Evolutionary conservation across 2,888 invertebrate species (phyloP).

Genomic region (Athalia circularis): DNA sequence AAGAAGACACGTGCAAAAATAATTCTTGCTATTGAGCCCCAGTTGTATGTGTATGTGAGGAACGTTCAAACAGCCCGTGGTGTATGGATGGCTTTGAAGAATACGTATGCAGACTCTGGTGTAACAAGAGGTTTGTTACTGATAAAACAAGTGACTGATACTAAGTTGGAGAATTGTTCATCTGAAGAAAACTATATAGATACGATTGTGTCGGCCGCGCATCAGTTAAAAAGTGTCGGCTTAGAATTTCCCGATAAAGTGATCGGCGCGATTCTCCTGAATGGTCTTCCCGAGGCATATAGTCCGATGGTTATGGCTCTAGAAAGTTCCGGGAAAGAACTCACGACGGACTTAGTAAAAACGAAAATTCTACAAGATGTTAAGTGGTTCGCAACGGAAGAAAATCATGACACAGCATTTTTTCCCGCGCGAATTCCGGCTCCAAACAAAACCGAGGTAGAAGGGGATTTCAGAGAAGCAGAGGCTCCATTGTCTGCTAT

Average conservation of each 20-base stretch:
- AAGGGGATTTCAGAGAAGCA: not conserved
- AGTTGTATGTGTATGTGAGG: slow-evolving; percentile 53
- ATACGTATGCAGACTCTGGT: slow-evolving; percentile 53
- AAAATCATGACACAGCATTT: no score
- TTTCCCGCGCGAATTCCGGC: no score
- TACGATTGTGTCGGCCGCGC: slow-evolving; percentile 51
- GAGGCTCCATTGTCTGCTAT: no score
- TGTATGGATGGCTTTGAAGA: slow-evolving; percentile 52
- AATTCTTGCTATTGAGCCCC: slow-evolving; percentile 53
- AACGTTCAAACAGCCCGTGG: slow-evolving; percentile 51
- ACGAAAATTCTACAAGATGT: slow-evolving; percentile 57
- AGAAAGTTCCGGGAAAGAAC: slow-evolving; percentile 55
- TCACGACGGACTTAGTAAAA: slow-evolving; percentile 57
- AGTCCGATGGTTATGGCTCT: slow-evolving; percentile 60
- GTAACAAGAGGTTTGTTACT: slow-evolving; percentile 52
- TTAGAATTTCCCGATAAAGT: slow-evolving; percentile 58
- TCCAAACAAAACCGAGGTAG: no score
- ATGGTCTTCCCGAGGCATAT: slow-evolving; percentile 58
- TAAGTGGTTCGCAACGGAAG: slow-evolving; percentile 35
- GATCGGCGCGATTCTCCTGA: slow-evolving; percentile 60
- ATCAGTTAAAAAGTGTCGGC: slow-evolving; percentile 49
- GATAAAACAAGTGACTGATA: slow-evolving; percentile 50
- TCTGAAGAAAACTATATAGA: slow-evolving; percentile 54
- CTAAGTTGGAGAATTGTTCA: slow-evolving; percentile 51
- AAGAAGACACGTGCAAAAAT: slow-evolving; percentile 54